A percentile compares a stretch with the other conserved stretches of the same genome.
Evolutionary conservation across 2,797 vertebrate species (phyloP).

Genomic region (Tinamus major): DNA sequence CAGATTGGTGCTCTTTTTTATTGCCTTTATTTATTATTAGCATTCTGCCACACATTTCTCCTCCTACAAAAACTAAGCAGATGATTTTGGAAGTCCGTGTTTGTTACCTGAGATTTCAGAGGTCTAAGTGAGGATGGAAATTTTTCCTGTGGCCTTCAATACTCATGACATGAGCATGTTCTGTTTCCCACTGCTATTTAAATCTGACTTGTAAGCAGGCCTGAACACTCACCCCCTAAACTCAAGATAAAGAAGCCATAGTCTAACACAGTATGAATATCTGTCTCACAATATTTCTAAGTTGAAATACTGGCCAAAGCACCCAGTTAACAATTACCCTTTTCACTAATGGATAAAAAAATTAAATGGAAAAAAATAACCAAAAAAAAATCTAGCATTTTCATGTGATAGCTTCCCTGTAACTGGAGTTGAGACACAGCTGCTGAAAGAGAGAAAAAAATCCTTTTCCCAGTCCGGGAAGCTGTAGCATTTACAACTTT

Average conservation of each 20-base stretch:
- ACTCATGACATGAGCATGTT: background rate
- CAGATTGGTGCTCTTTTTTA: background rate
- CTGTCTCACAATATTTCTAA: constrained; percentile 17
- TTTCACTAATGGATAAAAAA: constrained; percentile 54
- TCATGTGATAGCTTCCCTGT: constrained; percentile 30
- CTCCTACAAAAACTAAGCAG: background rate
- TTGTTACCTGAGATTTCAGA: background rate
- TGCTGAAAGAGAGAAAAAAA: background rate
- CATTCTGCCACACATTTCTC: background rate
- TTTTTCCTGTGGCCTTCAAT: constrained; percentile 16
- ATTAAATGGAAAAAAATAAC: constrained; percentile 35
- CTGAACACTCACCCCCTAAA: background rate
- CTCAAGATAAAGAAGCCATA: constrained; percentile 54
- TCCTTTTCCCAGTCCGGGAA: background rate
- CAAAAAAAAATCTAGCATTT: constrained; percentile 43
- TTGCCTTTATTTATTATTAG: constrained; percentile 14
- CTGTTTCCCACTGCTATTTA: constrained; percentile 28
- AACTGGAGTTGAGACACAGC: background rate
- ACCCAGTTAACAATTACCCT: constrained; percentile 47
- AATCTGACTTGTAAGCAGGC: constrained; percentile 26
- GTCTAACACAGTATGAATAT: constrained; percentile 26
- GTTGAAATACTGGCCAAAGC: constrained; percentile 29
- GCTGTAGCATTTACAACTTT: constrained; percentile 16
- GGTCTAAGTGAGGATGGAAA: background rate
- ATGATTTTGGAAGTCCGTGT: constrained; percentile 17